These are phyloP conservation scores for Heliconius congener DNA, from an alignment of 1,140 invertebrate genomes.

Conservation along the genomic window DNA sequence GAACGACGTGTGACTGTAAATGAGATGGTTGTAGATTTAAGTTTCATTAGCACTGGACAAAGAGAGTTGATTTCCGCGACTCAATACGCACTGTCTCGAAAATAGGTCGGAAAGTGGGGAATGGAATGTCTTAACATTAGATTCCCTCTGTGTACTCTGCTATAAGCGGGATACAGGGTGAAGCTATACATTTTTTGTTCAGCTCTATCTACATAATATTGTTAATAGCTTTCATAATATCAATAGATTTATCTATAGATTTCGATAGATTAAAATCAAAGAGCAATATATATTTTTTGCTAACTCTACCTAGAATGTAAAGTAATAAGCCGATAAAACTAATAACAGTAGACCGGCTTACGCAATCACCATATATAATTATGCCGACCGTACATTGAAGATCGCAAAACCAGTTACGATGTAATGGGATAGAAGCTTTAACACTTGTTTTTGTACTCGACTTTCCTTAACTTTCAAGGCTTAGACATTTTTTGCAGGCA, in stretches of 20 bases:
- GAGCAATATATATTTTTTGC: slow-evolving; percentile 1
- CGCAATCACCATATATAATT: slow-evolving; percentile 37
- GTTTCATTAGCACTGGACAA: too few species aligned
- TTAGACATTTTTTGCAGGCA: too few species aligned
- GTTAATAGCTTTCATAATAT: neutral
- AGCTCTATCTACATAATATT: too few species aligned
- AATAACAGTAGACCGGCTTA: slow-evolving; percentile 43
- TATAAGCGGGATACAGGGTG: neutral
- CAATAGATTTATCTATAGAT: neutral
- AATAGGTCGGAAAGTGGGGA: too few species aligned
- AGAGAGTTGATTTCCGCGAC: too few species aligned
- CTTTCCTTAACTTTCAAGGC: neutral
- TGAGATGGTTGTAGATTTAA: too few species aligned
- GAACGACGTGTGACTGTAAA: too few species aligned
- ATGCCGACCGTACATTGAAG: slow-evolving; percentile 33
- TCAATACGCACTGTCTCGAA: too few species aligned
- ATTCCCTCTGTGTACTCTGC: too few species aligned
- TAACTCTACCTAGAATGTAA: slow-evolving; percentile 28
- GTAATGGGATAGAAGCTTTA: slow-evolving; percentile 3
- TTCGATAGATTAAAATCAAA: neutral
- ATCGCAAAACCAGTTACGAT: slow-evolving; percentile 12
- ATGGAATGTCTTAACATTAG: too few species aligned
- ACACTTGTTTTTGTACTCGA: neutral
- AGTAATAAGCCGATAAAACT: slow-evolving; percentile 45
- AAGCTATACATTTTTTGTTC: neutral